Evolutionary conservation across 2,888 invertebrate genomes (phyloP).

Genomic region (Pheosia gnoma): DNA sequence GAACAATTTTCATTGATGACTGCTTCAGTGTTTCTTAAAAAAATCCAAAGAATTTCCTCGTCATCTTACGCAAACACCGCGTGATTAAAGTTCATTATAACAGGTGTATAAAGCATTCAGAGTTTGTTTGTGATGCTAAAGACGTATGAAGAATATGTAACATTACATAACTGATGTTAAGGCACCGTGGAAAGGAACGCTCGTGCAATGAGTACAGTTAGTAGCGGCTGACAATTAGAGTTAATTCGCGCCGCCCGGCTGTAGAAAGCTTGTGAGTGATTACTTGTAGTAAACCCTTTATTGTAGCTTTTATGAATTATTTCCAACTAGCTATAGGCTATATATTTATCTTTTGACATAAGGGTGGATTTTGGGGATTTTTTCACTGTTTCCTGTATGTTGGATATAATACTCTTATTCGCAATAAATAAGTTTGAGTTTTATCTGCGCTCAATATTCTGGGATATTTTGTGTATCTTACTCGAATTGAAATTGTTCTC

Average conservation of each 20-base stretch:
- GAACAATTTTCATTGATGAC: no score
- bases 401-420: no score
- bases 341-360: neutral
- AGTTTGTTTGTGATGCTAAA: neutral
- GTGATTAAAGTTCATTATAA: neutral
- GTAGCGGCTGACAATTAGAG: slow-evolving; percentile 48
- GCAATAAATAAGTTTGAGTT: no score
- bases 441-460: no score
- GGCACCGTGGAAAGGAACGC: slow-evolving; percentile 29
- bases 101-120: slow-evolving; percentile 1
- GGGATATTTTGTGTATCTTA: no score
- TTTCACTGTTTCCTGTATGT: no score
- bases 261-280: slow-evolving; percentile 45
- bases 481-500: no score
- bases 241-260: slow-evolving; percentile 35
- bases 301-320: slow-evolving; percentile 10
- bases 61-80: neutral
- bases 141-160: slow-evolving; percentile 8
- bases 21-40: no score
- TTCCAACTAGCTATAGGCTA: slow-evolving; percentile 1
- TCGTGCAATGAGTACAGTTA: slow-evolving; percentile 35
- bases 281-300: slow-evolving; percentile 14
- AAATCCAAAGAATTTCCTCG: neutral
- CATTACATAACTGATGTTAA: slow-evolving; percentile 25
- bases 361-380: no score